Evolutionary conservation across 2,888 invertebrate species (phyloP).

Genomic region (Drosophila niveifrons): DNA sequence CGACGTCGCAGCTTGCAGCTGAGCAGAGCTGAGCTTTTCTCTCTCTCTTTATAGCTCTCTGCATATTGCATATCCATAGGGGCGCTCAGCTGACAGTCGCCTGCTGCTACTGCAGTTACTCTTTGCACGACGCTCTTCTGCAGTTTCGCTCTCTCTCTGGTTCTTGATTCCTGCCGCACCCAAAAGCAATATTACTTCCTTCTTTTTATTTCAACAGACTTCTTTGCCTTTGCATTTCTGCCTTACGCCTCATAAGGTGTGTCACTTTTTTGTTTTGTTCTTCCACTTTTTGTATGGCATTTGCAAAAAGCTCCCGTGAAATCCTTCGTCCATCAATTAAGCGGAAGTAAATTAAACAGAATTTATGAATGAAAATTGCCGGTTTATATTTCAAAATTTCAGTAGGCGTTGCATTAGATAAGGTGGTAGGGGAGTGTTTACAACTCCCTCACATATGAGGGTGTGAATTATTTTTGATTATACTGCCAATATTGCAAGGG

Average conservation of each 20-base stretch:
- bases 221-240: slow-evolving; percentile 33
- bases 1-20: slow-evolving; percentile 51
- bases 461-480: background rate
- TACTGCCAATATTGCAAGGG: background rate
- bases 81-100: slow-evolving; percentile 59
- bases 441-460: background rate
- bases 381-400: slow-evolving; percentile 32
- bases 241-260: slow-evolving; percentile 65
- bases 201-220: slow-evolving; percentile 20
- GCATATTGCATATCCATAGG: slow-evolving; percentile 72
- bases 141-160: slow-evolving; percentile 21
- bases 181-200: slow-evolving; percentile 56
- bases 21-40: slow-evolving; percentile 37
- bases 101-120: slow-evolving; percentile 39
- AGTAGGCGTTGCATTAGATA: background rate
- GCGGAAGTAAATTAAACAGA: slow-evolving; percentile 59
- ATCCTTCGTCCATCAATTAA: slow-evolving; percentile 46
- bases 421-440: background rate
- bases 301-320: slow-evolving; percentile 12
- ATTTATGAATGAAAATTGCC: slow-evolving; percentile 74
- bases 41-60: slow-evolving; percentile 32
- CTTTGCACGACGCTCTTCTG: slow-evolving; percentile 25
- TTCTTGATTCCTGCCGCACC: slow-evolving; percentile 71
- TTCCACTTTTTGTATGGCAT: slow-evolving; percentile 48
- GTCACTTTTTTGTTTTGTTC: slow-evolving; percentile 83